Conservation (phyloP, 2,113 vertebrate genomes). For the Eira barbara region DNA sequence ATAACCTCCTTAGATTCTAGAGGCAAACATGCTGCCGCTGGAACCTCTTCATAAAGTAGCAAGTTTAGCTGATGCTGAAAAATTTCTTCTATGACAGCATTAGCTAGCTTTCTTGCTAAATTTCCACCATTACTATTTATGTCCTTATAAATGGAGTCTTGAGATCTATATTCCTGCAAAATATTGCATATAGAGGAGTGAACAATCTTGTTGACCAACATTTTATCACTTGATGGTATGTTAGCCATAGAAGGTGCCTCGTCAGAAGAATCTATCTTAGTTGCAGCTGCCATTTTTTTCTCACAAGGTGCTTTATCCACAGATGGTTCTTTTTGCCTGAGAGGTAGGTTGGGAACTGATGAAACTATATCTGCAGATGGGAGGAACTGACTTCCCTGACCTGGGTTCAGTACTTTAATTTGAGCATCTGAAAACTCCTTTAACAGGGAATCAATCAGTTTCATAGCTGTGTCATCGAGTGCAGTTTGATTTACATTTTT, state of each 20-base stretch:
- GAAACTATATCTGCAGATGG: not conserved
- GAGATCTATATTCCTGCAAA: conserved; percentile 14
- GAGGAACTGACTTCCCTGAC: not conserved
- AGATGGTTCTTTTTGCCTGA: conserved; percentile 1
- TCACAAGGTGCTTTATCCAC: not conserved
- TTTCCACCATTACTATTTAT: conserved; percentile 18
- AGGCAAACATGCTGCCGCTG: not conserved
- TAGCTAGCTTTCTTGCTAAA: conserved; percentile 15
- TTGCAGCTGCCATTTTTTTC: not conserved
- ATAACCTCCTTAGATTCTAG: conserved; percentile 14
- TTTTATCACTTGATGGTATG: not conserved
- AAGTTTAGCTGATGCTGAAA: conserved; percentile 28
- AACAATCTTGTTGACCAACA: conserved; percentile 12
- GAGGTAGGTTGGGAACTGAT: not conserved
- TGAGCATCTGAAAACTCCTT: conserved; percentile 31
- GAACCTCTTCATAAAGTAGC: not conserved
- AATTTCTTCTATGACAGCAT: not conserved
- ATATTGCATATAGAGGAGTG: not conserved
- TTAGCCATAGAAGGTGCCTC: not conserved
- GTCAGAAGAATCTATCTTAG: not conserved
- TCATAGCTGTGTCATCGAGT: conserved; percentile 1
- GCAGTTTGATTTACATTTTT: not conserved
- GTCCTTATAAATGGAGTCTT: not conserved
- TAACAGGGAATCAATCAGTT: conserved; percentile 8
- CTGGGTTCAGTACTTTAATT: not conserved